Evolutionary conservation across 2,113 vertebrate species (phyloP).

Genomic region (Tinamus guttatus): DNA sequence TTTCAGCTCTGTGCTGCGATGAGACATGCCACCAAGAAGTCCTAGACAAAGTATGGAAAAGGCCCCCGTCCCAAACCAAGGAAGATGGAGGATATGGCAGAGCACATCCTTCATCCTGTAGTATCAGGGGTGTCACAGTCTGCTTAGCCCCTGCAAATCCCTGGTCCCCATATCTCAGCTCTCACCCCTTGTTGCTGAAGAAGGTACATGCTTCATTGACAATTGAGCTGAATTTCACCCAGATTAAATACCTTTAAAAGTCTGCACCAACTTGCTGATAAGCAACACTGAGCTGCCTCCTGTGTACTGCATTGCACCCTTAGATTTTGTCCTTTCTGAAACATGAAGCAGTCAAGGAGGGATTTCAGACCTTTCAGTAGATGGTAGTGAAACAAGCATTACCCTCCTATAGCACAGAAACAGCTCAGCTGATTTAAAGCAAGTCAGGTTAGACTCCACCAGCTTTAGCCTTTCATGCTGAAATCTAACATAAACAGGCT

Average conservation of each 20-base stretch:
- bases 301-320: conserved; percentile 14
- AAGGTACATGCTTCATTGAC: conserved; percentile 46
- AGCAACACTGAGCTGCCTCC: conserved; percentile 46
- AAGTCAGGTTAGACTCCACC: neutral
- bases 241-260: conserved; percentile 51
- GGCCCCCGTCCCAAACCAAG: neutral
- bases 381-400: conserved; percentile 17
- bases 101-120: neutral
- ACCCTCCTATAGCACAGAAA: neutral
- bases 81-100: accelerated
- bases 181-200: neutral
- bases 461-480: neutral
- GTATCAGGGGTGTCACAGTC: neutral
- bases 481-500: neutral
- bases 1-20: neutral
- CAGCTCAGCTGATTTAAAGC: neutral
- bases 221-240: neutral
- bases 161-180: neutral
- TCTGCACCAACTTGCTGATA: conserved; percentile 46
- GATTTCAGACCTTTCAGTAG: conserved; percentile 27
- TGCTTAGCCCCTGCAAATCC: accelerated
- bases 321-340: conserved; percentile 22
- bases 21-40: neutral
- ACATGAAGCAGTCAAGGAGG: neutral
- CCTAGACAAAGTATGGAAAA: neutral